These are phyloP conservation scores for Diorhabda sublineata DNA, from an alignment of 1,140 invertebrate genomes.

Conservation along the genomic window DNA sequence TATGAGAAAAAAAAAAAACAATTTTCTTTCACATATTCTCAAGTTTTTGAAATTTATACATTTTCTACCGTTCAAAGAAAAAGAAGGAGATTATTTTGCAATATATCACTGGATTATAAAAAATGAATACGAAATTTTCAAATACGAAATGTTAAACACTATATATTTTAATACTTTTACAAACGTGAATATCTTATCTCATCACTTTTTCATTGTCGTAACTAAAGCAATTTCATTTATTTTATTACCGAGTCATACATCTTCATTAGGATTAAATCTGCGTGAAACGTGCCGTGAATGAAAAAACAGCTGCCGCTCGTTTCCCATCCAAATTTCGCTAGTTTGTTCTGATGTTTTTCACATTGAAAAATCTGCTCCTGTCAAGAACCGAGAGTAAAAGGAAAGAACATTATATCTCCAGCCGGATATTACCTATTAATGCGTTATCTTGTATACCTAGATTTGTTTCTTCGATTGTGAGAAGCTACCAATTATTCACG, in stretches of 20 bases:
- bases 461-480: too few species aligned
- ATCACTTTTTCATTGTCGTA: not conserved
- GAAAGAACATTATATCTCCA: not conserved
- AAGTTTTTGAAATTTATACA: too few species aligned
- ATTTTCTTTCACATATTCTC: too few species aligned
- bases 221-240: conserved; percentile 1
- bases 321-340: not conserved
- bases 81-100: too few species aligned
- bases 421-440: not conserved
- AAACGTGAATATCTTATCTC: not conserved
- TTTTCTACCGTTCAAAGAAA: too few species aligned
- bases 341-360: not conserved
- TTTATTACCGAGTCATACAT: conserved; percentile 2
- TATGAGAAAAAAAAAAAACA: too few species aligned
- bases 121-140: too few species aligned
- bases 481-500: too few species aligned
- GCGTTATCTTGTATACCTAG: not conserved
- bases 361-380: not conserved
- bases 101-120: too few species aligned
- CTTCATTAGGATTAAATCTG: conserved; percentile 2
- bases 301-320: not conserved
- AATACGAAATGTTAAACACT: too few species aligned
- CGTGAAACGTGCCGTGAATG: not conserved
- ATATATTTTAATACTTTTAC: too few species aligned
- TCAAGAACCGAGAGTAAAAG: not conserved